phyloP scores from a whole-genome alignment of 2,888 invertebrate genomes.

The Oxyteleia sp. region DNA sequence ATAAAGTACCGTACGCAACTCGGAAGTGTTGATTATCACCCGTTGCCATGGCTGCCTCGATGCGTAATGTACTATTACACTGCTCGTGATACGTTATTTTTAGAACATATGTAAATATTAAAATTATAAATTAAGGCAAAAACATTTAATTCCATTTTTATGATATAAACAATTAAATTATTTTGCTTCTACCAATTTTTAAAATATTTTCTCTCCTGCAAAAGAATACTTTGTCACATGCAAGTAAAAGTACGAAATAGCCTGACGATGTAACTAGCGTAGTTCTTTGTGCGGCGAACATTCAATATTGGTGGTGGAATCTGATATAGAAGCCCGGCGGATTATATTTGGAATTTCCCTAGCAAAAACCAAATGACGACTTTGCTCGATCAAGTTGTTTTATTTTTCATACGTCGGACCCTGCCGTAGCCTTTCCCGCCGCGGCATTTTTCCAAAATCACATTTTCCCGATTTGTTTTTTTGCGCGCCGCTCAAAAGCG shows the following conservation, averaged over 20 bases:
- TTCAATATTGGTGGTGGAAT: constrained; percentile 15
- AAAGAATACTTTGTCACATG: background rate
- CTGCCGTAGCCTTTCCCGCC: background rate
- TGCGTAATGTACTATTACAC: too few species aligned
- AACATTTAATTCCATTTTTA: too few species aligned
- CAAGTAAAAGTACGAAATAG: constrained; percentile 1
- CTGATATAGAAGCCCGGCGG: constrained; percentile 23
- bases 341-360: constrained; percentile 42
- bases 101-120: too few species aligned
- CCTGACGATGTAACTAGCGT: constrained; percentile 6
- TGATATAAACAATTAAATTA: too few species aligned
- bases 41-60: too few species aligned
- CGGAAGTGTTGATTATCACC: too few species aligned
- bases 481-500: constrained; percentile 6
- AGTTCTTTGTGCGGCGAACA: constrained; percentile 21
- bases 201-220: background rate
- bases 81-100: too few species aligned
- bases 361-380: constrained; percentile 24
- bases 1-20: too few species aligned
- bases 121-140: too few species aligned
- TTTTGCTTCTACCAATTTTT: too few species aligned
- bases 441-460: constrained; percentile 14
- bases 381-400: constrained; percentile 7
- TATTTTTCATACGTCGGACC: constrained; percentile 3
- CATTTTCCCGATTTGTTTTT: background rate